Conservation (phyloP, 2,113 vertebrate genomes). For the Aldabrachelys gigantea region DNA sequence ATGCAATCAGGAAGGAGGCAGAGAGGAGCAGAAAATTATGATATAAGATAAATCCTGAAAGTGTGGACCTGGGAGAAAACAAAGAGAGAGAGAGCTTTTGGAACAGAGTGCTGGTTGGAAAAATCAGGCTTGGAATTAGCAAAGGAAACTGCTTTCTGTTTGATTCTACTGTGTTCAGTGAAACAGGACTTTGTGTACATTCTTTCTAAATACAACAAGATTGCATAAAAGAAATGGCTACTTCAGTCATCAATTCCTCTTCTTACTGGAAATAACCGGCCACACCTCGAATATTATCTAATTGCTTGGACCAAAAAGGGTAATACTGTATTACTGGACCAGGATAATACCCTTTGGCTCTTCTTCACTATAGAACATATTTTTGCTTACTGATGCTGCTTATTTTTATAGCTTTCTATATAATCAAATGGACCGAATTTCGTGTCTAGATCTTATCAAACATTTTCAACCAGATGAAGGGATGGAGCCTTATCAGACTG, state of each 20-base stretch:
- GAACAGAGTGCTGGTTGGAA: neutral
- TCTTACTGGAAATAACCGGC: neutral
- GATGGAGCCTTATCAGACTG: neutral
- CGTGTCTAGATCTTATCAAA: neutral
- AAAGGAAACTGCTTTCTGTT: neutral
- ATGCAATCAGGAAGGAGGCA: neutral
- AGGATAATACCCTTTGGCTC: neutral
- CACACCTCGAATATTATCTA: neutral
- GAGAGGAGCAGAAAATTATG: neutral
- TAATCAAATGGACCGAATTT: neutral
- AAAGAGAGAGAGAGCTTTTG: neutral
- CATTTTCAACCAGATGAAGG: neutral
- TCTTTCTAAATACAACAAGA: neutral
- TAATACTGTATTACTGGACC: neutral
- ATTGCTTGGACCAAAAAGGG: neutral
- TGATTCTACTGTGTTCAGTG: neutral
- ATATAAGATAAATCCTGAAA: neutral
- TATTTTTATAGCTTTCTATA: neutral
- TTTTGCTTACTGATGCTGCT: neutral
- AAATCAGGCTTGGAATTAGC: neutral
- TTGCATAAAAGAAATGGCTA: neutral
- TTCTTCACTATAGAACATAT: neutral
- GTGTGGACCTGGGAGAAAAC: neutral
- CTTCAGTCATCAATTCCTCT: neutral
- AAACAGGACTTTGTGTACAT: neutral